These are phyloP conservation scores for Gryllus longicercus DNA, from an alignment of 2,888 invertebrate genomes.

Conservation along the genomic window DNA sequence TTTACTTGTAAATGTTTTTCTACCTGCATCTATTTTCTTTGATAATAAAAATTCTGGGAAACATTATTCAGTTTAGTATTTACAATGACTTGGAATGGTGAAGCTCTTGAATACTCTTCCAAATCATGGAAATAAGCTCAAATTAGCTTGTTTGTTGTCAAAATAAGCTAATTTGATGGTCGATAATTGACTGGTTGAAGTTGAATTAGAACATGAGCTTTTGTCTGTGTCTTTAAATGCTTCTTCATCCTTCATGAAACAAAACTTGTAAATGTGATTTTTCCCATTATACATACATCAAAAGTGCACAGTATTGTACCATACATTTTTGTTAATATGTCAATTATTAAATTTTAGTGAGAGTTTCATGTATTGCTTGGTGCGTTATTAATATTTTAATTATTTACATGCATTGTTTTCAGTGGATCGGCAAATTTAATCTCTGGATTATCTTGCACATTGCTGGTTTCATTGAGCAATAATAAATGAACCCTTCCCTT, in stretches of 20 bases:
- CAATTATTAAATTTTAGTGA: constrained; percentile 4
- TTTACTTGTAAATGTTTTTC: constrained; percentile 9
- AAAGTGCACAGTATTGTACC: constrained; percentile 9
- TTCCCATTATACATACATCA: constrained; percentile 22
- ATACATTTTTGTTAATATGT: not conserved
- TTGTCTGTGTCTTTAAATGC: constrained; percentile 32
- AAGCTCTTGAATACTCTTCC: constrained; percentile 17
- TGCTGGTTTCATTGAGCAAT: not conserved
- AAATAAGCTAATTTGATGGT: constrained; percentile 30
- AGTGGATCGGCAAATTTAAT: not conserved
- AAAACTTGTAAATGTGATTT: constrained; percentile 20
- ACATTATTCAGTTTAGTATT: constrained; percentile 29
- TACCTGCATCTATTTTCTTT: not conserved
- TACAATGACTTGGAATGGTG: constrained; percentile 17
- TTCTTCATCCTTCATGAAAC: not conserved
- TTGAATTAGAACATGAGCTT: constrained; percentile 29
- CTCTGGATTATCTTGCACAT: not conserved
- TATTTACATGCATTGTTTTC: not conserved
- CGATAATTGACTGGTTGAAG: constrained; percentile 18
- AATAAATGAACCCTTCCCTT: not conserved
- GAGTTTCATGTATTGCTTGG: not conserved
- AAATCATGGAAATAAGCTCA: constrained; percentile 24
- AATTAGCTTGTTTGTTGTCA: constrained; percentile 31
- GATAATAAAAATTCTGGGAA: constrained; percentile 29
- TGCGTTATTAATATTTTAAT: constrained; percentile 20